phyloP scores from a whole-genome alignment of 2,888 invertebrate genomes.

The Melinaea menophilus region DNA sequence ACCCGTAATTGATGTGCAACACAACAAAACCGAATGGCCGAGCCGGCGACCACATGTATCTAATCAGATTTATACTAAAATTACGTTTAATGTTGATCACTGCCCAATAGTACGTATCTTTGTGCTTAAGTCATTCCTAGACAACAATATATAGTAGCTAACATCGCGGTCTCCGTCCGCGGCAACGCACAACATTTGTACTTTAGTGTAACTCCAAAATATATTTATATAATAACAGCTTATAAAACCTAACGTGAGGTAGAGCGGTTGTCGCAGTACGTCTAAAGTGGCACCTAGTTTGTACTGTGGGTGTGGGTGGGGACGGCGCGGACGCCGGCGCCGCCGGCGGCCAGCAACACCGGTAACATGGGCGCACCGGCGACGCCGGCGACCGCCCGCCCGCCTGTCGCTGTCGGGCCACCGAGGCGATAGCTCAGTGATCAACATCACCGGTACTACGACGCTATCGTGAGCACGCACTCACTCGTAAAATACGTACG shows the following conservation, averaged over 20 bases:
- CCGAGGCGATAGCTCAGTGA: constrained; percentile 59
- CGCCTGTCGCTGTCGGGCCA: constrained; percentile 32
- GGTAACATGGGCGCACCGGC: constrained; percentile 28
- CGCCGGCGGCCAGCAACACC: constrained; percentile 20
- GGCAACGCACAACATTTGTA: constrained; percentile 60
- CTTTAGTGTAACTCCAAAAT: constrained; percentile 73
- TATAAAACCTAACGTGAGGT: constrained; percentile 74
- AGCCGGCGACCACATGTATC: constrained; percentile 52
- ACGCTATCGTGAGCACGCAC: constrained; percentile 67
- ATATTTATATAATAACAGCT: constrained; percentile 75
- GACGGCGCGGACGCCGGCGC: constrained; percentile 22
- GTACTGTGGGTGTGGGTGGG: constrained; percentile 37
- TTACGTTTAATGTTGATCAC: constrained; percentile 78
- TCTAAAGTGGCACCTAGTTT: constrained; percentile 39
- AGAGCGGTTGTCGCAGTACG: constrained; percentile 66
- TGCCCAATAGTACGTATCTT: constrained; percentile 78
- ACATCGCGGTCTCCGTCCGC: constrained; percentile 66
- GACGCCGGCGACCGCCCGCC: constrained; percentile 32
- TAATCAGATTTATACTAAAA: constrained; percentile 75
- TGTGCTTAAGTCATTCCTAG: constrained; percentile 74
- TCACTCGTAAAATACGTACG: constrained; percentile 63
- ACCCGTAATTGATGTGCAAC: constrained; percentile 70
- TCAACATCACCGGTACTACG: constrained; percentile 73
- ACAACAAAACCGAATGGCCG: constrained; percentile 66
- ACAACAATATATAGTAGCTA: constrained; percentile 69